Percentiles rank a stretch among this genome's conserved stretches.
phyloP scores from a whole-genome alignment of 2,888 invertebrate genomes.

The Drymonia ruficornis region DNA sequence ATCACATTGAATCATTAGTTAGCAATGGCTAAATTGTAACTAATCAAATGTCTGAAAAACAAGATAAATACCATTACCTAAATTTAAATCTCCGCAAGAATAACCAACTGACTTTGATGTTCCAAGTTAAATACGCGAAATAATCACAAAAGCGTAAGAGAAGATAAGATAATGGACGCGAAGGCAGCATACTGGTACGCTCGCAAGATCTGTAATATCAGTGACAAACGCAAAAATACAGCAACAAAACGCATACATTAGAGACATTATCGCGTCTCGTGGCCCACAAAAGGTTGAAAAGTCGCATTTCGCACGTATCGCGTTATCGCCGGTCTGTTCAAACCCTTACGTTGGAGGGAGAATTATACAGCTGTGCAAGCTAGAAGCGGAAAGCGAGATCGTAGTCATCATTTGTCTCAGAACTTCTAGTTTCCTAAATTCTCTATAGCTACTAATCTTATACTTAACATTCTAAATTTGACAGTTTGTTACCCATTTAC shows the following conservation, averaged over 20 bases:
- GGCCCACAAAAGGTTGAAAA: slow-evolving; percentile 82
- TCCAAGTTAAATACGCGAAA: not conserved
- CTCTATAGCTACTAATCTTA: not conserved
- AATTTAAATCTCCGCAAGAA: not conserved
- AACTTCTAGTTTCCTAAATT: not conserved
- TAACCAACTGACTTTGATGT: not conserved
- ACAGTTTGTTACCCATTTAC: no score
- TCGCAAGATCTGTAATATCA: slow-evolving; percentile 55
- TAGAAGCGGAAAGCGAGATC: slow-evolving; percentile 34
- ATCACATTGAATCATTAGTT: no score
- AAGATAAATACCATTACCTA: not conserved
- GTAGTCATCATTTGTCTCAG: not conserved
- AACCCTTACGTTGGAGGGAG: slow-evolving; percentile 78
- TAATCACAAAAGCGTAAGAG: slow-evolving; percentile 12
- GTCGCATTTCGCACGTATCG: slow-evolving; percentile 80
- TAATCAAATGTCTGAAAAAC: not conserved
- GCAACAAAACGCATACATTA: slow-evolving; percentile 76
- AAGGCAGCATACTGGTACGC: slow-evolving; percentile 36
- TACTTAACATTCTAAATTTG: no score
- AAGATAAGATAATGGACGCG: slow-evolving; percentile 27
- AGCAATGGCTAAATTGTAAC: no score
- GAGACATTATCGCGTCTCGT: slow-evolving; percentile 72
- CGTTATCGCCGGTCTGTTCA: slow-evolving; percentile 72
- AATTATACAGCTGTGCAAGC: slow-evolving; percentile 48
- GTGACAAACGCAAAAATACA: slow-evolving; percentile 73